Conservation (phyloP, 1,140 invertebrate genomes). For the Harpegnathos saltator region DNA sequence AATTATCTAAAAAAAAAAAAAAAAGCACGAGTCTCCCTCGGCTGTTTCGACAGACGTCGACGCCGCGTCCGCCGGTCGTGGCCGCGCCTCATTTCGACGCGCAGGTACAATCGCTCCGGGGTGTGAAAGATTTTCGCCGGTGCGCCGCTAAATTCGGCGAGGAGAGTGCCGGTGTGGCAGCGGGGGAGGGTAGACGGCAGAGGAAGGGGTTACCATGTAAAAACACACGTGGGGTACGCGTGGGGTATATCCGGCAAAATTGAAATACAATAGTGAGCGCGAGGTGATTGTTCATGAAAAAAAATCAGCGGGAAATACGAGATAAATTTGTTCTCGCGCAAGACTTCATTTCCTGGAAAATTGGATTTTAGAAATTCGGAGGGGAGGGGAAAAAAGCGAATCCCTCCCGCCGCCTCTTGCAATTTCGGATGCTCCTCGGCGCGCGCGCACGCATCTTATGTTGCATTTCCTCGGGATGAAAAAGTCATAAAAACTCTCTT, state of each 20-base stretch:
- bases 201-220: not conserved
- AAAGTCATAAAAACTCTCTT: slow-evolving; percentile 13
- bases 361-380: slow-evolving; percentile 32
- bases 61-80: slow-evolving; percentile 9
- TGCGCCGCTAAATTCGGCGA: not conserved
- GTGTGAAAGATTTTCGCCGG: not conserved
- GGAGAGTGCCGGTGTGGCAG: not conserved
- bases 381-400: not conserved
- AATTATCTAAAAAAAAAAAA: slow-evolving; percentile 42
- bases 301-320: slow-evolving; percentile 16
- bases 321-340: not conserved
- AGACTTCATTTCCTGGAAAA: slow-evolving; percentile 13
- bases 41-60: not conserved
- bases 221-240: slow-evolving; percentile 10
- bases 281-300: slow-evolving; percentile 1
- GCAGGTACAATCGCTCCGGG: not conserved
- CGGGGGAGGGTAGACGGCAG: too few relatives aligned
- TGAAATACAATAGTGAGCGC: not conserved
- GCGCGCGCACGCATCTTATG: not conserved
- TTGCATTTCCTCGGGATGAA: slow-evolving; percentile 10
- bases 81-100: slow-evolving; percentile 8
- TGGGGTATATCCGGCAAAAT: not conserved
- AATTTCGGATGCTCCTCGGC: slow-evolving; percentile 7
- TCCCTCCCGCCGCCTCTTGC: not conserved
- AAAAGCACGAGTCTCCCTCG: slow-evolving; percentile 13